Conservation (phyloP, 2,797 vertebrate species). For the Phoeniculus purpureus region DNA sequence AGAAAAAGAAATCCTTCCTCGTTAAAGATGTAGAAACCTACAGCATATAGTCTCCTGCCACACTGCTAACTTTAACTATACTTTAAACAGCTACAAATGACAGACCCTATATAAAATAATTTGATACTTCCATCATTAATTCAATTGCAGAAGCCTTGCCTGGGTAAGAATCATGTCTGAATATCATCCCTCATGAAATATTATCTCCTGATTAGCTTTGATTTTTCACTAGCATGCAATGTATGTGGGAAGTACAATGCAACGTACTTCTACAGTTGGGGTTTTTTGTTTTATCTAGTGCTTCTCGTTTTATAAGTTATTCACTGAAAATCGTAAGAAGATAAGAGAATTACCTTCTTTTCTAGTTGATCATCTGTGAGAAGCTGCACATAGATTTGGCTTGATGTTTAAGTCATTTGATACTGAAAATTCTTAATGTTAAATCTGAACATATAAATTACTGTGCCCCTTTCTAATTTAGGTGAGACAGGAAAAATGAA, state of each 20-base stretch:
- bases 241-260: background rate
- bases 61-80: background rate
- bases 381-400: background rate
- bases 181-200: background rate
- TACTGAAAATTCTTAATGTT: rapidly evolving
- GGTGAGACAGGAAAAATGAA: background rate
- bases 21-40: conserved; percentile 30
- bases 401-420: background rate
- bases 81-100: conserved; percentile 40
- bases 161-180: background rate
- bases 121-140: conserved; percentile 8
- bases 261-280: background rate
- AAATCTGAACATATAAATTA: background rate
- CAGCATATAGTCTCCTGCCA: background rate
- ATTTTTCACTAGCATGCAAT: background rate
- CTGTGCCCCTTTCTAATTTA: background rate
- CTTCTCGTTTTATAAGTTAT: background rate
- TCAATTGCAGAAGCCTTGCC: background rate
- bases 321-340: background rate
- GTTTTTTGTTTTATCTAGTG: background rate
- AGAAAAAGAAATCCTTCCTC: conserved; percentile 49
- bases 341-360: background rate
- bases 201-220: background rate
- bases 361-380: background rate
- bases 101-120: conserved; percentile 25